phyloP scores from a whole-genome alignment of 1,140 invertebrate genomes.

The Brachionus manjavacas region DNA sequence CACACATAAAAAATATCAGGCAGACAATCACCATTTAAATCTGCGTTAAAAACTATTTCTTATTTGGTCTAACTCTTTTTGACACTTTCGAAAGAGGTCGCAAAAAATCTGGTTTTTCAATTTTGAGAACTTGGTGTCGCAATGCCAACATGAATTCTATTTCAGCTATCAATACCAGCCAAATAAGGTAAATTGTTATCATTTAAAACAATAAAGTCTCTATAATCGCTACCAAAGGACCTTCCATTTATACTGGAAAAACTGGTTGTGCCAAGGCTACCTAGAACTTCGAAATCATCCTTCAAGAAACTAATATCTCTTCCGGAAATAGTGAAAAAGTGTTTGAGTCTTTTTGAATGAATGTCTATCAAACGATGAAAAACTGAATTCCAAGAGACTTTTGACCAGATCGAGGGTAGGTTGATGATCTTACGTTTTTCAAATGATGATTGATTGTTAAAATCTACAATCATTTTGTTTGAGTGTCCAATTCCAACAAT shows the following conservation, averaged over 20 bases:
- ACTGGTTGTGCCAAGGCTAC: not conserved
- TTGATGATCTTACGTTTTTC: slow-evolving; percentile 13
- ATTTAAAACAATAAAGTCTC: not conserved
- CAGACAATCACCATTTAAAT: too few species aligned
- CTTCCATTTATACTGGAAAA: not conserved
- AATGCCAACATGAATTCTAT: slow-evolving; percentile 13
- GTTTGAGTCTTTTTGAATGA: not conserved
- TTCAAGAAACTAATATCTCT: slow-evolving; percentile 3
- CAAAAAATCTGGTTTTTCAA: not conserved
- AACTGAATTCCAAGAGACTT: slow-evolving; percentile 4
- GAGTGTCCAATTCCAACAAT: not conserved
- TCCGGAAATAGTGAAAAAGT: slow-evolving; percentile 1
- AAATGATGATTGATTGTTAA: not conserved
- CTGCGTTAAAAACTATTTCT: not conserved
- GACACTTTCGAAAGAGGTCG: not conserved
- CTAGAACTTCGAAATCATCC: not conserved
- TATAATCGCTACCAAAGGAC: not conserved
- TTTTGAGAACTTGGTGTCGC: not conserved
- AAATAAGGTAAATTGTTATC: not conserved
- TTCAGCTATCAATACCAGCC: not conserved
- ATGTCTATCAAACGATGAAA: not conserved
- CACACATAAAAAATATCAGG: too few species aligned
- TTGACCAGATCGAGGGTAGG: too few species aligned
- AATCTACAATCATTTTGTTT: not conserved
- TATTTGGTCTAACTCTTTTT: not conserved